Evolutionary conservation across 2,888 invertebrate genomes (phyloP).

Genomic region (Megalurothrips usitatus): DNA sequence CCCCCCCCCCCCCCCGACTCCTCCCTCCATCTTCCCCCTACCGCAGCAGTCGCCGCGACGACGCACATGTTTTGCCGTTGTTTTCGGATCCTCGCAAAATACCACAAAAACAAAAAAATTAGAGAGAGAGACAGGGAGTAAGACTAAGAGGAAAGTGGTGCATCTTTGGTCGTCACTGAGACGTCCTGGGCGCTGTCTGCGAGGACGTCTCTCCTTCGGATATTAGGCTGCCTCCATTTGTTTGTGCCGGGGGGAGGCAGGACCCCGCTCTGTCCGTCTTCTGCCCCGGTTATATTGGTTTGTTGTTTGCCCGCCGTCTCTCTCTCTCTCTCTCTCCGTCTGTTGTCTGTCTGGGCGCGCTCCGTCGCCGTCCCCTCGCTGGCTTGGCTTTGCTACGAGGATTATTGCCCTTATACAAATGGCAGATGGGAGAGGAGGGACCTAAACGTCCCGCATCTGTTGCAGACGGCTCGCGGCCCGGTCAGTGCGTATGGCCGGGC

Average conservation of each 20-base stretch:
- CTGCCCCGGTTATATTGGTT: conserved; percentile 8
- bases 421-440: not conserved
- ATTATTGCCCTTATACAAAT: not conserved
- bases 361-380: not conserved
- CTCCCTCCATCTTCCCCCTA: not conserved
- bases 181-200: too few species aligned
- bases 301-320: not conserved
- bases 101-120: too few species aligned
- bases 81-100: too few species aligned
- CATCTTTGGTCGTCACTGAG: too few species aligned
- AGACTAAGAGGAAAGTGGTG: too few species aligned
- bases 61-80: not conserved
- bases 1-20: not conserved
- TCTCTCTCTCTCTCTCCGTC: conserved; percentile 3
- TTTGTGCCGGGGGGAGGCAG: not conserved
- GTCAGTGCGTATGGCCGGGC: too few species aligned
- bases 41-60: not conserved
- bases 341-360: not conserved
- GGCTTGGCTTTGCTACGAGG: not conserved
- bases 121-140: too few species aligned
- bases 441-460: not conserved
- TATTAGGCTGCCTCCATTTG: not conserved
- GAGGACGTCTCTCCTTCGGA: too few species aligned
- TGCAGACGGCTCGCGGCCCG: not conserved
- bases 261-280: not conserved